Conservation (phyloP, 35 echinoderm and acorn worm genomes). For the Anneissia japonica region DNA sequence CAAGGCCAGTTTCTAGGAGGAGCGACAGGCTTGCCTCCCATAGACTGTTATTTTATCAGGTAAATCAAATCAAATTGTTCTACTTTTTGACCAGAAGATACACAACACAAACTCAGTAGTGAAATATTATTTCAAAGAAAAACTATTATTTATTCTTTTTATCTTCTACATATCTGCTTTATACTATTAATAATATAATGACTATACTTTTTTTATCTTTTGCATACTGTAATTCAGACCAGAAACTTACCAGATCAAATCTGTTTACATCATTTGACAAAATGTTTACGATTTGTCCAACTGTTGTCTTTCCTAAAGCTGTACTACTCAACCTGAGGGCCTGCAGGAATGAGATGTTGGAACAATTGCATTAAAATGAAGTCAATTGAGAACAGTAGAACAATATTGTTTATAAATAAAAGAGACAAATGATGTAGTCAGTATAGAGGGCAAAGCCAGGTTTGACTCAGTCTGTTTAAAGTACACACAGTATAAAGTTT, state of each 20-base stretch:
- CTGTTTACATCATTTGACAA: slow-evolving; percentile 43
- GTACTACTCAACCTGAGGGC: slow-evolving; percentile 32
- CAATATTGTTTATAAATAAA: background rate
- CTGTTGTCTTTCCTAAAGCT: slow-evolving; percentile 41
- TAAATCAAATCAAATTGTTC: no score
- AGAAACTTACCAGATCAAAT: slow-evolving; percentile 49
- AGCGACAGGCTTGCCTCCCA: no score
- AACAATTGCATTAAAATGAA: background rate
- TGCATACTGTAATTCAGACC: no score
- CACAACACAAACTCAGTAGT: no score
- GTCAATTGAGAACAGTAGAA: background rate
- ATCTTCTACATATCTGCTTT: no score
- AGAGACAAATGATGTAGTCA: background rate
- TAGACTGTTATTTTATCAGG: no score
- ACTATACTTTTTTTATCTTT: background rate
- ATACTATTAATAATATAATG: background rate
- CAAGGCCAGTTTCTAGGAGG: no score
- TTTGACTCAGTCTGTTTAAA: background rate
- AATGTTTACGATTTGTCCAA: slow-evolving; percentile 43
- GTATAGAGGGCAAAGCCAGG: background rate
- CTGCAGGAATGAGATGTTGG: slow-evolving; percentile 11
- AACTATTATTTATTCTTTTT: no score
- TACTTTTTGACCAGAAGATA: no score
- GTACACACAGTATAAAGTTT: no score
- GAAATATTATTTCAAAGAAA: no score